These are phyloP conservation scores for Netelia melanura DNA, from an alignment of 2,888 invertebrate genomes.

Conservation along the genomic window DNA sequence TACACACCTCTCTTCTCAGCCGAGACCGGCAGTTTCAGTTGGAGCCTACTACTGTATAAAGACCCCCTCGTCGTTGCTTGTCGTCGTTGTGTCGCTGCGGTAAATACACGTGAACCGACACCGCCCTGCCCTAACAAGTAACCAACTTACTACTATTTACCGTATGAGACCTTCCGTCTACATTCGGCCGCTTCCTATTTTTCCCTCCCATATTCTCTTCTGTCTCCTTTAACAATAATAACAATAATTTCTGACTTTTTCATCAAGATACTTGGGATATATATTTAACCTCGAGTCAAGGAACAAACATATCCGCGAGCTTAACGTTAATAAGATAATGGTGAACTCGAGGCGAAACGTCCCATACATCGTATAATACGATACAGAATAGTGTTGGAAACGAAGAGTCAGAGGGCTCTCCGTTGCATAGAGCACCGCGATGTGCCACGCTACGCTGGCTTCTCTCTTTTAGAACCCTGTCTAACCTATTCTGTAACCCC, in stretches of 20 bases:
- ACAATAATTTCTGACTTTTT: too few species aligned
- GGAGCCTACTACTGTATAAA: constrained; percentile 42
- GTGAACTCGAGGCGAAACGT: constrained; percentile 1
- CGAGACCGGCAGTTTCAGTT: constrained; percentile 15
- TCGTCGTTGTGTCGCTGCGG: constrained; percentile 17
- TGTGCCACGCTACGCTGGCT: constrained; percentile 37
- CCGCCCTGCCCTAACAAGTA: constrained; percentile 28
- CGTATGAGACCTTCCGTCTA: constrained; percentile 21
- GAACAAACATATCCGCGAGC: not conserved
- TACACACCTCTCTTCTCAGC: constrained; percentile 77
- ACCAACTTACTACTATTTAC: not conserved
- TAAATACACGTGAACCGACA: constrained; percentile 38
- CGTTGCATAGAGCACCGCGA: constrained; percentile 45
- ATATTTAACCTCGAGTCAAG: too few species aligned
- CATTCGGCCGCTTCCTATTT: not conserved
- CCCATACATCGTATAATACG: constrained; percentile 12
- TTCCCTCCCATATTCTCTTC: too few species aligned
- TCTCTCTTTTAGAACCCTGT: constrained; percentile 47
- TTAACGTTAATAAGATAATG: not conserved
- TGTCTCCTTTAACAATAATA: too few species aligned
- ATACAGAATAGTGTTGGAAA: constrained; percentile 44
- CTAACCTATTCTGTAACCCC: constrained; percentile 67
- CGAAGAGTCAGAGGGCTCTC: constrained; percentile 24
- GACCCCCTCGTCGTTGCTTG: not conserved
- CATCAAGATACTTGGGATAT: too few species aligned